Percentiles rank a stretch among this genome's conserved stretches.
These are phyloP conservation scores for Tricholaema leucomelas DNA, from an alignment of 2,113 vertebrate species.

Conservation along the genomic window DNA sequence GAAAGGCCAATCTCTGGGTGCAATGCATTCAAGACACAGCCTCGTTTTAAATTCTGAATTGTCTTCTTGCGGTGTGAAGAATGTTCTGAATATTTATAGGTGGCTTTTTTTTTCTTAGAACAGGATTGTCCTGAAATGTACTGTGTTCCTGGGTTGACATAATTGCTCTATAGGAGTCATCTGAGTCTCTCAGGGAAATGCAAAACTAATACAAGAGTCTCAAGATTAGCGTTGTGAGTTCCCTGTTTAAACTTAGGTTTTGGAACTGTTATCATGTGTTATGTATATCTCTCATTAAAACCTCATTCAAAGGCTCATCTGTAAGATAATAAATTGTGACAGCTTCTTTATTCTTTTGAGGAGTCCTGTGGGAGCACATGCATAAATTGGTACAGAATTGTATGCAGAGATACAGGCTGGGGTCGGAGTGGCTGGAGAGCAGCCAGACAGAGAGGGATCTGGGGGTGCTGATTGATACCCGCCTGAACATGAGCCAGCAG, in stretches of 20 bases:
- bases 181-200: background rate
- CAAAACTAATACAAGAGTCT: background rate
- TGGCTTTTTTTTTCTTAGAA: background rate
- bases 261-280: background rate
- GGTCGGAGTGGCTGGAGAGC: too few species aligned
- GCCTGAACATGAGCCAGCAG: too few species aligned
- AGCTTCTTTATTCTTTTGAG: background rate
- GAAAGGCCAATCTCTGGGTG: background rate
- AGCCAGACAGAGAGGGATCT: too few species aligned
- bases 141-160: background rate
- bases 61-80: background rate
- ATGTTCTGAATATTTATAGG: slow-evolving; percentile 19
- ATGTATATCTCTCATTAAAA: slow-evolving; percentile 13
- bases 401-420: too few species aligned
- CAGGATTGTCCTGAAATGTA: background rate
- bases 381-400: slow-evolving; percentile 8
- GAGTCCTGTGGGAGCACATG: background rate
- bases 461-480: too few species aligned
- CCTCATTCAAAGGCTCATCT: background rate
- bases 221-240: background rate
- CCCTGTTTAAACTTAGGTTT: background rate
- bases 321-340: background rate
- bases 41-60: background rate
- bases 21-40: background rate
- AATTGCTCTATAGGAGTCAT: slow-evolving; percentile 5